Conservation (phyloP, 2,113 vertebrate species). For the Larimichthys polyactis region DNA sequence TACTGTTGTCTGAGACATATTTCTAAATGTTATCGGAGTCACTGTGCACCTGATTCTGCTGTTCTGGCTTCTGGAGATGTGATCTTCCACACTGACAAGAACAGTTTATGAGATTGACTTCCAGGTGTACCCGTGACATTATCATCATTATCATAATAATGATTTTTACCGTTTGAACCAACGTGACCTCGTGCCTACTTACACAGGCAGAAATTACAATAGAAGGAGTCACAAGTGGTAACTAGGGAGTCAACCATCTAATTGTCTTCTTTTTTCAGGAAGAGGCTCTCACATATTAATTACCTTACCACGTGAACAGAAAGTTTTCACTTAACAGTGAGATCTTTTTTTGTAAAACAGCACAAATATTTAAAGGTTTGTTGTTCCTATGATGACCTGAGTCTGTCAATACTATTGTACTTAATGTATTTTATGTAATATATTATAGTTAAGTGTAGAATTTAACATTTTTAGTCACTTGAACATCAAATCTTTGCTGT, state of each 20-base stretch:
- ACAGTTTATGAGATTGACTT: background rate
- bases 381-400: background rate
- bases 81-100: background rate
- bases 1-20: too few species aligned
- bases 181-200: background rate
- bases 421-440: too few species aligned
- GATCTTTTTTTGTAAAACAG: background rate
- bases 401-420: too few species aligned
- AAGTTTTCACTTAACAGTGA: too few species aligned
- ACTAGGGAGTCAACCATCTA: background rate
- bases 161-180: background rate
- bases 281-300: background rate
- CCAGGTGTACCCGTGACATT: background rate
- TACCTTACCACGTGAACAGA: too few species aligned
- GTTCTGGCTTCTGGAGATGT: background rate
- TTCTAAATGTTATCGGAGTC: too few species aligned
- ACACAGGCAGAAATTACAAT: background rate
- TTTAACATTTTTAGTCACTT: background rate
- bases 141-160: background rate
- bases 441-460: background rate
- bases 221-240: background rate
- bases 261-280: background rate
- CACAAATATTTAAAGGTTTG: background rate
- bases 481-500: background rate
- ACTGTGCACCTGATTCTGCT: background rate